phyloP scores from a whole-genome alignment of 2,797 vertebrate species.

The Hydrolagus colliei region DNA sequence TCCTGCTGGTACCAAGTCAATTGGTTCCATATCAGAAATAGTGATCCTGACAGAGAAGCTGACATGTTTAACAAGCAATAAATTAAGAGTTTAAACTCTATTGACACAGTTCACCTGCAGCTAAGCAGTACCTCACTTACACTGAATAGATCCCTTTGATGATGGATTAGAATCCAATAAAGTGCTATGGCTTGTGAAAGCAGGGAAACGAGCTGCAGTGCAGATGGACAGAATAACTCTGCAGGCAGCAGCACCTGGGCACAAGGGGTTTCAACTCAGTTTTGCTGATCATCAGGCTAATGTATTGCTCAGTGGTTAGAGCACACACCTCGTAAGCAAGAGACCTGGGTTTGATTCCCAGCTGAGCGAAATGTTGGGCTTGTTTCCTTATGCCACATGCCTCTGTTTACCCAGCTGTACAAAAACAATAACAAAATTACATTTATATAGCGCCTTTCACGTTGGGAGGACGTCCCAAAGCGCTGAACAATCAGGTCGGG shows the following conservation, averaged over 20 bases:
- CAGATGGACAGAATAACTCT: neutral
- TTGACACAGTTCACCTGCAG: constrained; percentile 37
- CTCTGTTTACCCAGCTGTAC: no score
- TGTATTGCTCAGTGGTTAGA: no score
- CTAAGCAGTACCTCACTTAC: constrained; percentile 33
- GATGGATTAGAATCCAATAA: constrained; percentile 52
- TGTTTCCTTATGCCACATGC: no score
- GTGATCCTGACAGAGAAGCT: constrained; percentile 36
- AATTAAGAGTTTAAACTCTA: constrained; percentile 43
- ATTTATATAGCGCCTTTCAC: no score
- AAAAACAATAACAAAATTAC: no score
- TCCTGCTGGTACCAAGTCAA: neutral
- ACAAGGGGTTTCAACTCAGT: neutral
- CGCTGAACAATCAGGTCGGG: no score
- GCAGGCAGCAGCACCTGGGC: neutral
- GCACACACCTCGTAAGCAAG: no score
- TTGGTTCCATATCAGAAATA: constrained; percentile 36
- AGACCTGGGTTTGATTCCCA: no score
- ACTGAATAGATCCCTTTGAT: constrained; percentile 43
- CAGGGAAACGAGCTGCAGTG: neutral
- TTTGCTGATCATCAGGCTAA: neutral
- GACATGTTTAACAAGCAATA: constrained; percentile 43
- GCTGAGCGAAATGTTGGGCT: no score
- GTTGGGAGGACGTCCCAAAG: no score
- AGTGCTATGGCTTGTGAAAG: constrained; percentile 26